Evolutionary conservation across 2,888 invertebrate genomes (phyloP).

Genomic region (Alloscopus bannaensis): DNA sequence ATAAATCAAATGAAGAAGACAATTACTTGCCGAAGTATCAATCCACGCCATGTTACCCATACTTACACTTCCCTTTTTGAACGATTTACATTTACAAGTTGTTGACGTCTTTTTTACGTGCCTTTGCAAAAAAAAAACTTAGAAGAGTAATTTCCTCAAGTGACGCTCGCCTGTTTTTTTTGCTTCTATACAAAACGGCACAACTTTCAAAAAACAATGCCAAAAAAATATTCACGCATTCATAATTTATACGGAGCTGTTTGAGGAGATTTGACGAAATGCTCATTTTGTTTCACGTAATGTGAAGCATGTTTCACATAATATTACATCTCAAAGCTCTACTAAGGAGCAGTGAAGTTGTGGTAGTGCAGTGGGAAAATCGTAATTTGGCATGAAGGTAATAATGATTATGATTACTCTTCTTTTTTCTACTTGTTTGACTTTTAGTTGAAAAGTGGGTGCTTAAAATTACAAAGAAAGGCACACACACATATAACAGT

Average conservation of each 20-base stretch:
- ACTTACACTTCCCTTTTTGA: background rate
- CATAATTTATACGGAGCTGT: constrained; percentile 1
- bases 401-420: constrained; percentile 46
- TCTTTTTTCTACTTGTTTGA: constrained; percentile 40
- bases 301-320: background rate
- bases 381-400: constrained; percentile 54
- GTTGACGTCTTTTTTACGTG: constrained; percentile 1
- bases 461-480: constrained; percentile 9
- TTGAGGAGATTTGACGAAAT: constrained; percentile 1
- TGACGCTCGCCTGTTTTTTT: constrained; percentile 9
- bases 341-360: constrained; percentile 7
- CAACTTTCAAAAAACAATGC: too few relatives aligned
- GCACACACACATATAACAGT: background rate
- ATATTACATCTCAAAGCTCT: too few relatives aligned
- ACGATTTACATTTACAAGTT: background rate
- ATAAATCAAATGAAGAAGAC: constrained; percentile 61
- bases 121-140: background rate
- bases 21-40: constrained; percentile 55
- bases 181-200: background rate
- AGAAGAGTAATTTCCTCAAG: background rate
- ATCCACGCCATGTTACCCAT: constrained; percentile 26
- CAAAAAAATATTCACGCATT: too few relatives aligned
- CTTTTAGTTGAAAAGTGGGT: constrained; percentile 24
- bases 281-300: background rate
- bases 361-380: constrained; percentile 40